Evolutionary conservation across 1,140 invertebrate species (phyloP), one percentile per base, ranked within the genome.

Genomic region (Steinernema feltiae): DNA sequence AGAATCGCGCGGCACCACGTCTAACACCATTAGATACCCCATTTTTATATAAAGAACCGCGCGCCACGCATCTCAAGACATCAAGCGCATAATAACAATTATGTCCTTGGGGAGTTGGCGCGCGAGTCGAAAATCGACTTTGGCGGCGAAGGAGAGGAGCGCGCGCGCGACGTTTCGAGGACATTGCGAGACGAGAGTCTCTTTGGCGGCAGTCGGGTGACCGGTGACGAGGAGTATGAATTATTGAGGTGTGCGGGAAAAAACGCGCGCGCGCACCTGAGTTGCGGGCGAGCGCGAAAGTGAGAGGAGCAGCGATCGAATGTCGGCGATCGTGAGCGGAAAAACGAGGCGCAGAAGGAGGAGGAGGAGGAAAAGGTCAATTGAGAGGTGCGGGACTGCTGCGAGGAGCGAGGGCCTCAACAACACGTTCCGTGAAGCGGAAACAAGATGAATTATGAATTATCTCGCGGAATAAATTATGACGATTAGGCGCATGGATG

Each of bases 381-480:
- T n/a, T n/a, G n/a, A n/a, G n/a, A n/a, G n/a, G n/a, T n/a, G n/a
- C n/a, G n/a, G n/a, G n/a, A n/a, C n/a, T n/a, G n/a, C n/a, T n/a
- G n/a, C n/a, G n/a, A n/a, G n/a, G n/a, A n/a, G n/a, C n/a, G 41
- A 46, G 7, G 41, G 7, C n/a, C 7, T 12, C 7, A 46, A 46
- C 41, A 46, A 46, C 7, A 46, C 41, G 41, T 12, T 27, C 24
- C 53, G 7, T 63, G 53, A 27, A 63, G 53, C 53, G 53, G 53
- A 63, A 63, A 63, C 53, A 63, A 63, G 53, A 63, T 63, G 53
- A 63, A 63, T 63, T 63, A 63, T 63, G 53, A 63, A 63, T 63
- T 63, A 63, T 63, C 53, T 7, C 53, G 53, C 53, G 53, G 53
- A 63, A 63, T 63, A 63, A 21, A 63, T 12, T 3, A 63, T 63